These are phyloP conservation scores for Ochlodes sylvanus DNA, from an alignment of 2,888 invertebrate species.

Conservation along the genomic window DNA sequence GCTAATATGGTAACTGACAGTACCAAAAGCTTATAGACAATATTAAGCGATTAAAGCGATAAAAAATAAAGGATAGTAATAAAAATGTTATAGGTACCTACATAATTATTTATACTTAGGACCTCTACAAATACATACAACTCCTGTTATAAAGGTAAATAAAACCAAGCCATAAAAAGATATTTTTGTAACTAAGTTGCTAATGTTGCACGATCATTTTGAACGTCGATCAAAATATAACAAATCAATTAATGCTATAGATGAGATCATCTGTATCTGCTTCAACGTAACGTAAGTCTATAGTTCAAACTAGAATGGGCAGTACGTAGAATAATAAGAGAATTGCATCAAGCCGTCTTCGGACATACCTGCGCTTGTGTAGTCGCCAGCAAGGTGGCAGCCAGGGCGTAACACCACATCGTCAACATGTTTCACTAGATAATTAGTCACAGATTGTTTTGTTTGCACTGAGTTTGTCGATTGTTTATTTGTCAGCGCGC, in stretches of 20 bases:
- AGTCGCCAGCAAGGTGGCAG: conserved; percentile 62
- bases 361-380: conserved; percentile 41
- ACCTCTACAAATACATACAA: too few relatives aligned
- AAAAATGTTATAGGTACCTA: too few relatives aligned
- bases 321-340: conserved; percentile 27
- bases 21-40: neutral
- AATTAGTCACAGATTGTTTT: conserved; percentile 30
- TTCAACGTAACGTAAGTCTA: conserved; percentile 11
- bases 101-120: too few relatives aligned
- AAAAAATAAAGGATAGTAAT: too few relatives aligned
- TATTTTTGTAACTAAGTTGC: neutral
- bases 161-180: too few relatives aligned
- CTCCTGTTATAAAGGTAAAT: neutral
- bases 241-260: neutral
- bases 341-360: conserved; percentile 7
- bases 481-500: conserved; percentile 58
- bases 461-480: conserved; percentile 52
- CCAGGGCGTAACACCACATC: conserved; percentile 60
- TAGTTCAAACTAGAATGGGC: conserved; percentile 29
- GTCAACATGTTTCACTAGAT: conserved; percentile 64
- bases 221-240: neutral
- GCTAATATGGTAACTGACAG: too few relatives aligned
- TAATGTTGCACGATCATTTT: neutral
- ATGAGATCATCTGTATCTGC: conserved; percentile 46
- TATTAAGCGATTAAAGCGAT: neutral